A percentile compares a stretch with the other conserved stretches of the same genome.
These are phyloP conservation scores for Corythornis madagascariensis DNA, from an alignment of 2,113 vertebrate genomes.

Conservation along the genomic window DNA sequence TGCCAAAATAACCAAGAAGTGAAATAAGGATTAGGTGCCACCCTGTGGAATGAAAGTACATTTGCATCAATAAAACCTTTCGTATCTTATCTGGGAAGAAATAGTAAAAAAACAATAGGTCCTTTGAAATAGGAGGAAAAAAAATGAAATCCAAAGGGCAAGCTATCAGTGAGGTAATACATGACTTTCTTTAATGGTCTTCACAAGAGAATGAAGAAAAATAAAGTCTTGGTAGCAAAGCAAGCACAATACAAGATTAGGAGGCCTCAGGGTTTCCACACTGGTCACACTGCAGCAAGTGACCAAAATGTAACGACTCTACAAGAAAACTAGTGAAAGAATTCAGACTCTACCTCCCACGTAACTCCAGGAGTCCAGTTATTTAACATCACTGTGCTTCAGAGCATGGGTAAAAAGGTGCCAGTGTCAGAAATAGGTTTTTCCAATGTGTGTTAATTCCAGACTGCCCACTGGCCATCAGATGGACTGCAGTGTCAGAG, in stretches of 20 bases:
- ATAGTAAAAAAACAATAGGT: not conserved
- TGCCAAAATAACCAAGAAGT: not conserved
- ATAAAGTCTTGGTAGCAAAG: not conserved
- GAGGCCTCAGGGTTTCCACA: not conserved
- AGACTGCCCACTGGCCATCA: not conserved
- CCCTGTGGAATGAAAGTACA: not conserved
- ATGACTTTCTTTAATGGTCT: not conserved
- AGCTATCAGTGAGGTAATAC: not conserved
- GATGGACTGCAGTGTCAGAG: not conserved
- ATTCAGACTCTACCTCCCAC: not conserved
- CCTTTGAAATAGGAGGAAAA: not conserved
- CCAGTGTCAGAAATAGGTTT: not conserved
- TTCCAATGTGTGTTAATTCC: not conserved
- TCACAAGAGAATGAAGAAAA: not conserved
- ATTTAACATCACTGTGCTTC: not conserved
- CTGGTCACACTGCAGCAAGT: not conserved
- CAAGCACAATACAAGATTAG: not conserved
- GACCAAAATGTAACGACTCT: not conserved
- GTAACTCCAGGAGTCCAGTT: not conserved
- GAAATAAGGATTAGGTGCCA: not conserved
- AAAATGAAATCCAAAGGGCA: not conserved
- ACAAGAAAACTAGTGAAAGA: not conserved
- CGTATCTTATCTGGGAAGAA: not conserved
- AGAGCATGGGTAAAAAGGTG: not conserved
- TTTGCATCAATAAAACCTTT: not conserved